phyloP scores from a whole-genome alignment of 1,140 invertebrate genomes.

The Calliphora vicina region DNA sequence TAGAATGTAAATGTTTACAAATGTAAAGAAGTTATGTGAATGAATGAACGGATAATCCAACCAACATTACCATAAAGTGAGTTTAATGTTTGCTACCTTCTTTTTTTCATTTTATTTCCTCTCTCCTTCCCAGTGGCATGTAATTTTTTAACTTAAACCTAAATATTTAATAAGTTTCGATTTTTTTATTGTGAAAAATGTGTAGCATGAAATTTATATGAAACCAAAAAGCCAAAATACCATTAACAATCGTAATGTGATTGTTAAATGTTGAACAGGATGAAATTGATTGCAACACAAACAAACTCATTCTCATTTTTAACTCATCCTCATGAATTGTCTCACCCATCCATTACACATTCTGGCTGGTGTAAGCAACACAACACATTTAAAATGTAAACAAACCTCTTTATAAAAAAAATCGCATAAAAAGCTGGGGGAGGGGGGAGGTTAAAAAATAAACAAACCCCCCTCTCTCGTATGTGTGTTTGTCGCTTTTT shows the following conservation, averaged over 20 bases:
- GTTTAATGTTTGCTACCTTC: background rate
- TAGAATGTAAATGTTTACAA: too few relatives aligned
- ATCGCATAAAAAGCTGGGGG: background rate
- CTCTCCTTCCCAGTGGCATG: background rate
- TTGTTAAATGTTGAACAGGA: slow-evolving; percentile 27
- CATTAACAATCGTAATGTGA: slow-evolving; percentile 21
- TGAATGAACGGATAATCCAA: background rate
- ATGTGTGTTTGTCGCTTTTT: background rate
- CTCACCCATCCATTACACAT: background rate
- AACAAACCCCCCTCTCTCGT: background rate
- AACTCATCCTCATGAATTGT: background rate
- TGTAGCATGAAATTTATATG: background rate
- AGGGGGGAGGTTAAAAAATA: background rate
- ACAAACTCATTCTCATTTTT: background rate
- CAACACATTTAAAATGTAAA: slow-evolving; percentile 32
- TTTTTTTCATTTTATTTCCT: background rate
- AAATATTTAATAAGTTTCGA: slow-evolving; percentile 35
- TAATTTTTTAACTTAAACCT: slow-evolving; percentile 26
- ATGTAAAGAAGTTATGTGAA: too few relatives aligned
- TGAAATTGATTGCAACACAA: slow-evolving; percentile 28
- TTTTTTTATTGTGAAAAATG: slow-evolving; percentile 15
- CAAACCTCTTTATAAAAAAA: slow-evolving; percentile 20
- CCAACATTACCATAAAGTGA: slow-evolving; percentile 15
- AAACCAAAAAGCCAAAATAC: background rate
- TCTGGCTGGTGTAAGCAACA: background rate